Evolutionary conservation across 2,888 invertebrate genomes (phyloP).

Genomic region (Orthosia cruda): DNA sequence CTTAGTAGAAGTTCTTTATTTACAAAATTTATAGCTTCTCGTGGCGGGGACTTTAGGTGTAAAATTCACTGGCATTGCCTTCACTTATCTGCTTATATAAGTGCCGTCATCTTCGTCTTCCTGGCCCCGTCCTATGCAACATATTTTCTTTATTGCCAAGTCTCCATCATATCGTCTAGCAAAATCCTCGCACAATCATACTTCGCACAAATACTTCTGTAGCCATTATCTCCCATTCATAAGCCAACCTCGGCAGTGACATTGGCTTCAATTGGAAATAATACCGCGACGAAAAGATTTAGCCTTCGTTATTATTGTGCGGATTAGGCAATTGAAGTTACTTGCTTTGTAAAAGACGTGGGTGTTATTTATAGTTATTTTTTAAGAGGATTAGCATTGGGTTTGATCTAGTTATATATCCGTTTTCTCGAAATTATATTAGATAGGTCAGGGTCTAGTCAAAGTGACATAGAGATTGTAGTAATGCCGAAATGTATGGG

Average conservation of each 20-base stretch:
- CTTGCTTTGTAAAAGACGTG: constrained; percentile 22
- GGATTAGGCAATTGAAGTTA: constrained; percentile 74
- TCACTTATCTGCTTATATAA: neutral
- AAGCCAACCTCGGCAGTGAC: constrained; percentile 75
- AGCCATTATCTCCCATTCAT: constrained; percentile 63
- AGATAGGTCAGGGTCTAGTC: neutral
- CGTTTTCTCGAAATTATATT: neutral
- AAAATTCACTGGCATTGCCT: neutral
- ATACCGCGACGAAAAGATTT: constrained; percentile 72
- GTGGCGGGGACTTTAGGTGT: neutral
- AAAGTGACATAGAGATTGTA: neutral
- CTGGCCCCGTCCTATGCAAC: no score
- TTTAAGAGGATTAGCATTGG: constrained; percentile 32
- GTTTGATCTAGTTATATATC: neutral
- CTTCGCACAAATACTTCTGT: constrained; percentile 33
- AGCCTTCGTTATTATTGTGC: constrained; percentile 71
- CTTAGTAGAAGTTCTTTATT: no score
- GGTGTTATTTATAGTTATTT: constrained; percentile 36
- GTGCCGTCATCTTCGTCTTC: no score
- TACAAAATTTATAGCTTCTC: no score
- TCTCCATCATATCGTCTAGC: constrained; percentile 5
- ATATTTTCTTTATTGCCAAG: neutral
- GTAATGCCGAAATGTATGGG: no score
- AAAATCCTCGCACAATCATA: constrained; percentile 34
- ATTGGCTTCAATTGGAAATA: constrained; percentile 77